These are phyloP conservation scores for Platycercus adscitus DNA, from an alignment of 2,113 vertebrate species.

Conservation along the genomic window DNA sequence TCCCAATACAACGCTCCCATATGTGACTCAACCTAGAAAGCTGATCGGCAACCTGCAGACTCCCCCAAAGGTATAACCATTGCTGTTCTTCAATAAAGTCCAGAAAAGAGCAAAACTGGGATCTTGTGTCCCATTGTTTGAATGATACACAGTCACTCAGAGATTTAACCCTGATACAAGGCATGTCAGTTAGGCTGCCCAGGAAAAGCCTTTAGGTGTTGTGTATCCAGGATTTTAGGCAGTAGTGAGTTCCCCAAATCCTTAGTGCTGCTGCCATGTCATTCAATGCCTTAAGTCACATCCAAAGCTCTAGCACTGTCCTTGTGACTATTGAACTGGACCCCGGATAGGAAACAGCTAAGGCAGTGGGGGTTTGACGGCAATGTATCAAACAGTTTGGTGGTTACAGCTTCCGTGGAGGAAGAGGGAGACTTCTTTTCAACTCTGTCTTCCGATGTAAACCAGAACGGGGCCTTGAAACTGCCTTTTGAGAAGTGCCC, in stretches of 20 bases:
- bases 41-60: accelerated
- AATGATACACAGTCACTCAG: neutral
- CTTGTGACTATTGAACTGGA: neutral
- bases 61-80: neutral
- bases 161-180: neutral
- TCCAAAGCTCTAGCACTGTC: neutral
- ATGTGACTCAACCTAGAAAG: neutral
- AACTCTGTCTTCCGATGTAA: neutral
- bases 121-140: neutral
- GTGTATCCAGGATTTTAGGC: neutral
- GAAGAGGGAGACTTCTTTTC: neutral
- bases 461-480: neutral
- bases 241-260: neutral
- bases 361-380: neutral
- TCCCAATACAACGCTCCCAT: neutral
- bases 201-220: neutral
- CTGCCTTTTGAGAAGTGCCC: neutral
- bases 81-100: neutral
- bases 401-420: neutral
- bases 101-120: neutral
- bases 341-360: neutral
- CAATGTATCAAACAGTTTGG: neutral
- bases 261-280: neutral
- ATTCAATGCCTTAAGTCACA: neutral
- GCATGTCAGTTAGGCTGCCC: neutral